Evolutionary conservation across 2,113 vertebrate species (phyloP).

Genomic region (Hyperoodon ampullatus): DNA sequence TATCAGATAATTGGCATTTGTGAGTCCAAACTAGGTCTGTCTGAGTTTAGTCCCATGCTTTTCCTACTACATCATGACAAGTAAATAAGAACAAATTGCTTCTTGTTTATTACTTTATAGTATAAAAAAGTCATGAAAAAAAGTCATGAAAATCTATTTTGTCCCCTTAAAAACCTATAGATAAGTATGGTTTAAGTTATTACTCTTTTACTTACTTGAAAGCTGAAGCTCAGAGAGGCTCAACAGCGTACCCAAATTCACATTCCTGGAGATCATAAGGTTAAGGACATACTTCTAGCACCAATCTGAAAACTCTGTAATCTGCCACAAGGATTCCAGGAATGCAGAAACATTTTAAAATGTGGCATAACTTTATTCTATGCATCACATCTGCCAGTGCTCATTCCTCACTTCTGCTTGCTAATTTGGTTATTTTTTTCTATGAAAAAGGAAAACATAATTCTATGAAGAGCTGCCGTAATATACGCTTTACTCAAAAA

Average conservation of each 20-base stretch:
- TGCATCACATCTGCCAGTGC: neutral
- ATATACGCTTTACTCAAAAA: neutral
- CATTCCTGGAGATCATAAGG: neutral
- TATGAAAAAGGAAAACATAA: neutral
- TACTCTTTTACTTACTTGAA: neutral
- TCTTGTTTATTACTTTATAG: neutral
- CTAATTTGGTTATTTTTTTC: neutral
- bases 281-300: neutral
- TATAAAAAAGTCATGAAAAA: neutral
- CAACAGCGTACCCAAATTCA: neutral
- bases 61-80: neutral
- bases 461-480: neutral
- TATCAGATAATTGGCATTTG: neutral
- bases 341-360: neutral
- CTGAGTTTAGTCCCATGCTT: neutral
- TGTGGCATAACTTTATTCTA: neutral
- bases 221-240: neutral
- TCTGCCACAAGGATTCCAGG: neutral
- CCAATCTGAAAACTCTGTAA: neutral
- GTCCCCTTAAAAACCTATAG: constrained; percentile 20
- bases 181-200: neutral
- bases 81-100: neutral
- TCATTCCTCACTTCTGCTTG: neutral
- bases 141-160: neutral
- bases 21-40: neutral